These are phyloP conservation scores for Ardeotis arabs DNA, from an alignment of 2,113 vertebrate genomes.

Conservation along the genomic window DNA sequence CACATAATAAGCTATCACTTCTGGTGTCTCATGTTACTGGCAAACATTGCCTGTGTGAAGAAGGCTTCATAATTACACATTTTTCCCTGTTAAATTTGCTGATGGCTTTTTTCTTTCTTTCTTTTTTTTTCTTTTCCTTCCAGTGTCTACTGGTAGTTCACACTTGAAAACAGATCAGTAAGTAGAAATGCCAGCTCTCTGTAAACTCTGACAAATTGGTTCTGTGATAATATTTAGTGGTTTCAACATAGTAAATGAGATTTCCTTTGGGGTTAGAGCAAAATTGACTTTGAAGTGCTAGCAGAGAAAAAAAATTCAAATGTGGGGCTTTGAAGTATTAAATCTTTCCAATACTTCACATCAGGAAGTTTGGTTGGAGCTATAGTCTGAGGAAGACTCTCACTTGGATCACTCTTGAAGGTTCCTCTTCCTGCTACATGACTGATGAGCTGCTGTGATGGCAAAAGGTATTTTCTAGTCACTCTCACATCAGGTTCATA, in stretches of 20 bases:
- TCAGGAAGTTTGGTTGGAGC: not conserved
- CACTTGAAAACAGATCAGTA: not conserved
- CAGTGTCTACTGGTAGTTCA: not conserved
- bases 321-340: not conserved
- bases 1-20: not conserved
- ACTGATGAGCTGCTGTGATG: not conserved
- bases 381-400: not conserved
- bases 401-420: not conserved
- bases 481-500: not conserved
- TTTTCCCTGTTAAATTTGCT: not conserved
- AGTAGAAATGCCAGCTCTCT: not conserved
- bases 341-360: not conserved
- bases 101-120: fast-evolving
- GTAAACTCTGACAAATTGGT: not conserved
- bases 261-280: not conserved
- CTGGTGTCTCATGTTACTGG: not conserved
- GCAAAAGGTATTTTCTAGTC: not conserved
- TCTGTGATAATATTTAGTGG: not conserved
- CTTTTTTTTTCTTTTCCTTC: not conserved
- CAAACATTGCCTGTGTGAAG: not conserved
- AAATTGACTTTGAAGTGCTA: not conserved
- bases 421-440: not conserved
- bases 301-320: not conserved
- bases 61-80: not conserved
- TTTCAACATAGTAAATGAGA: not conserved